Conservation (phyloP, 64 coral and sea anemone species). For the Astreopora myriophthalma region DNA sequence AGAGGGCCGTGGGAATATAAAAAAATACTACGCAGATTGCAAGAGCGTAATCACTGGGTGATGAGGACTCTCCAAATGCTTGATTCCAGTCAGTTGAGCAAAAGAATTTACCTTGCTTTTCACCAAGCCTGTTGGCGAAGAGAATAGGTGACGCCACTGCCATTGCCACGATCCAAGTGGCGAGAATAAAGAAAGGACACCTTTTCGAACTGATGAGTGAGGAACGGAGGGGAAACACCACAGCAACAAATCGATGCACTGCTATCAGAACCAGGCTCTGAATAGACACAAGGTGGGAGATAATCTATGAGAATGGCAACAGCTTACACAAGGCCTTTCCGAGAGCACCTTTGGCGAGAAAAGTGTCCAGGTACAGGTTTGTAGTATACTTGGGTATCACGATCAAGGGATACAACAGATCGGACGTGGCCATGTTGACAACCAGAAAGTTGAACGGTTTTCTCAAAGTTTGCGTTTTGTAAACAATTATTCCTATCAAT, state of each 20-base stretch:
- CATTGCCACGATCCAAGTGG: neutral
- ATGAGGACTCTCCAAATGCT: neutral
- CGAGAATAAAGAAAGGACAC: neutral
- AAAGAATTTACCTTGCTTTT: neutral
- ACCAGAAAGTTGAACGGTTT: neutral
- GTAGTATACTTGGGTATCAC: too few relatives aligned
- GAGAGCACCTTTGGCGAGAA: neutral
- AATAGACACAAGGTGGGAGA: neutral
- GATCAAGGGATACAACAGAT: neutral
- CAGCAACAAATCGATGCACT: neutral
- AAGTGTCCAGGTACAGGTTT: too few relatives aligned
- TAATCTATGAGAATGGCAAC: neutral
- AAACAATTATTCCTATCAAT: neutral
- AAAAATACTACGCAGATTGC: neutral
- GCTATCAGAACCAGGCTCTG: neutral
- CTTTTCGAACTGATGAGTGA: neutral
- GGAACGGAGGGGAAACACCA: neutral
- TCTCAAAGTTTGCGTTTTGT: neutral
- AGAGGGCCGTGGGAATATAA: neutral
- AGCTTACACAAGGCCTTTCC: neutral
- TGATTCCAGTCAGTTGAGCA: neutral
- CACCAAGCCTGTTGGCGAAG: neutral
- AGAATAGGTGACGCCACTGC: neutral
- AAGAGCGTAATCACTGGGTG: neutral
- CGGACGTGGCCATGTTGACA: neutral